Base-by-base conservation (phyloP, 2,797 vertebrate genomes). In the Premnoplex brunnescens region DNA sequence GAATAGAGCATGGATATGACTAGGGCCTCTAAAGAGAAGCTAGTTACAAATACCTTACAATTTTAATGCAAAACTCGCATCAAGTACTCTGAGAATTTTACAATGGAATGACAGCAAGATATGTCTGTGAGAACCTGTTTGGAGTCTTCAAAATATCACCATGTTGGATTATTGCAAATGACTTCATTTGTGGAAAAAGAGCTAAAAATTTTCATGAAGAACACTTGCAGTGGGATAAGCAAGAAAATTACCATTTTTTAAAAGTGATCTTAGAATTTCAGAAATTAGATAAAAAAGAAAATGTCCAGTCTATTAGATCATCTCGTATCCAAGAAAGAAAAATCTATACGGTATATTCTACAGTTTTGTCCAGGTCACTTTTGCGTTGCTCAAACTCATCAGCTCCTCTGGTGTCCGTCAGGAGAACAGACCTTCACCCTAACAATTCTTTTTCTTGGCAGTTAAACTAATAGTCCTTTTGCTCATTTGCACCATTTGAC, bases 51-150 rank as follows among this genome's bases (percentile, higher is more conserved):
- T 75, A 93, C 39, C 52, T 90, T 51, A 56, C 26, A 44, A 62
- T 89, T 73, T 77, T 79, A 95, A 76, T 59, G 56, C 37, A 93
- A 85, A 89, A 93, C 21, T 91, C 58, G 10, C 66, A 88, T 91
- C 62, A 77, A 79, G 46, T 72, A 91, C 73, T 95, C 58, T 22
- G 77, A 74, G 54, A 95, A 93, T 93, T 74, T 85, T 91, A 64
- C 44, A 79, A 24, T 24, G 37, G 52, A 88, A 58, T 37, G 79
- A 84, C 1, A 2, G 48, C 48, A 88, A 88, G 59, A 90, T 22
- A 76, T 2, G 24, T 37, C 44, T 63, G 82, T 56, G 66, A 91
- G 86, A 91, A 78, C 22, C 26, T 72, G 21, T 36, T 26, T 63
- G 60, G 24, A 76, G 43, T 59, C 59, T 64, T 67, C 67, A 81